Conservation (phyloP, 2,113 vertebrate genomes). For the Otus sunia region DNA sequence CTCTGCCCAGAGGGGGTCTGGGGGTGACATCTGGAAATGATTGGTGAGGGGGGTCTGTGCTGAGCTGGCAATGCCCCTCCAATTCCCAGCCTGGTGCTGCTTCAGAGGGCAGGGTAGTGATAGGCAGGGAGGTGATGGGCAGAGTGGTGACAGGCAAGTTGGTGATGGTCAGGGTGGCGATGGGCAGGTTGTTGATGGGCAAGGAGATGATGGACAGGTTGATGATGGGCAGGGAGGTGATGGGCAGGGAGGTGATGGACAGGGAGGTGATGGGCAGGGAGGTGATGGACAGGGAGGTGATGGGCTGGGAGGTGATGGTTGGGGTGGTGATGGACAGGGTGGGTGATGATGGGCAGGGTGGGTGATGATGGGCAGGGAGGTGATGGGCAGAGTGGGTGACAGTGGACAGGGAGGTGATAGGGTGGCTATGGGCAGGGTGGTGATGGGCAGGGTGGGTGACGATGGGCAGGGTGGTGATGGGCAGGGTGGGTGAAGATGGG, state of each 20-base stretch:
- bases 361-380: neutral
- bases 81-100: neutral
- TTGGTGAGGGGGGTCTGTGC: neutral
- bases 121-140: neutral
- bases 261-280: no score
- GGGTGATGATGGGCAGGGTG: neutral
- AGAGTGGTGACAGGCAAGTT: neutral
- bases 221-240: neutral
- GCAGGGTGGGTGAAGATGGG: neutral
- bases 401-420: neutral
- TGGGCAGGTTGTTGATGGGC: neutral
- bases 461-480: no score
- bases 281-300: neutral
- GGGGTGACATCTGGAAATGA: neutral
- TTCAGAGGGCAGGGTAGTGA: neutral
- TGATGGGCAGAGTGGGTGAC: no score
- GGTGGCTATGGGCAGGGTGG: no score
- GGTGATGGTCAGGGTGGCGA: neutral
- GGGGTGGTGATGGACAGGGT: neutral
- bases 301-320: no score
- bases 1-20: fast-evolving
- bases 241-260: no score
- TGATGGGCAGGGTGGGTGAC: no score
- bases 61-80: neutral
- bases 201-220: neutral